These are phyloP conservation scores for Myiozetetes cayanensis DNA, from an alignment of 2,113 vertebrate species.

Conservation along the genomic window DNA sequence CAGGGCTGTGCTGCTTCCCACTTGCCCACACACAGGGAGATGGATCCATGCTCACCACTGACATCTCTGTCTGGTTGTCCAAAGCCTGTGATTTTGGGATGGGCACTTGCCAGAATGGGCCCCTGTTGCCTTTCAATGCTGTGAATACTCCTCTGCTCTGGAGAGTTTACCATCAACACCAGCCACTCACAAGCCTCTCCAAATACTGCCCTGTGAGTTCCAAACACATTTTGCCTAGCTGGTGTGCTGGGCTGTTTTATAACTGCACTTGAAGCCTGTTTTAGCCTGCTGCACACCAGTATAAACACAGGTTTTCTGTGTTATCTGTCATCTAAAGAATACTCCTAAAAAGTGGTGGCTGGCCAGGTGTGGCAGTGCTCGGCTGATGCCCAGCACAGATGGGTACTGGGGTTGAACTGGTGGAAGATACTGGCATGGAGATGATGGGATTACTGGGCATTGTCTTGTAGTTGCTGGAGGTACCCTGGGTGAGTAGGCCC, in stretches of 20 bases:
- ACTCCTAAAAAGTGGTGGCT: not conserved
- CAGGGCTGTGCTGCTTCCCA: not conserved
- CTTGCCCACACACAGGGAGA: not conserved
- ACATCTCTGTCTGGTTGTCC: not conserved
- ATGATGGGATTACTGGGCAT: fast-evolving
- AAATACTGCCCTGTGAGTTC: not conserved
- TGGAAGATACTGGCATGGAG: fast-evolving
- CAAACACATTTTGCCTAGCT: not conserved
- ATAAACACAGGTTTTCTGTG: not conserved
- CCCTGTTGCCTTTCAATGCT: not conserved
- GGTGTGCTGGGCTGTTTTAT: not conserved
- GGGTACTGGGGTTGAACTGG: not conserved
- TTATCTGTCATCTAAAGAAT: not conserved
- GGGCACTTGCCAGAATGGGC: not conserved
- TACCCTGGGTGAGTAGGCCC: not conserved
- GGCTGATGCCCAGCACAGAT: not conserved
- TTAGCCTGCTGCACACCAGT: not conserved
- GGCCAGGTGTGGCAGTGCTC: not conserved
- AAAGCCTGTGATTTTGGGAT: not conserved
- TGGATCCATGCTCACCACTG: not conserved
- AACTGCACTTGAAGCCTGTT: not conserved
- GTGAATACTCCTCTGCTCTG: not conserved
- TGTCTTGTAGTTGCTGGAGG: not conserved
- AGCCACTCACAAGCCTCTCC: not conserved
- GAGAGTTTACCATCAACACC: not conserved